Base-by-base conservation (phyloP, 2,888 invertebrate species). In the Stenodema calcarata region DNA sequence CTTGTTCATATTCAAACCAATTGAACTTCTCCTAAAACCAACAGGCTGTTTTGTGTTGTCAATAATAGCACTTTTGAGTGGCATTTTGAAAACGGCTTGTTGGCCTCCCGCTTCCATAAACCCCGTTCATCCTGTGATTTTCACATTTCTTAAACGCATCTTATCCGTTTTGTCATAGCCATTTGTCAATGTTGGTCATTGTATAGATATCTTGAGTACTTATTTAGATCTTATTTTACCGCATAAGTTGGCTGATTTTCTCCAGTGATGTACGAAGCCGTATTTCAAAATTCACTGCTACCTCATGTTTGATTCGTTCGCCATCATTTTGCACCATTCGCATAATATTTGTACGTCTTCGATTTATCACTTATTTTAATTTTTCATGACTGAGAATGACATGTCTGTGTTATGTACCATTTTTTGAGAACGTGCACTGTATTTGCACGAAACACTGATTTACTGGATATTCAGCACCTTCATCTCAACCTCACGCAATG, bases 81-180 rank as follows among this genome's bases (percentile, higher is more conserved):
- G 84, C 84, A 75, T 84, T 84, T 84, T 82, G 54, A 28, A 84
- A 84, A 62, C 44, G 75, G 84, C 84, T 84, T 84, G 84, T 84
- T 84, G 84, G 84, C 75, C 84, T 84, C 84, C 84, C 47, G 75
- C 75, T 84, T 84, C 84, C 84, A 73, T 27, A 44, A 42, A 23
- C 30, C 84, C 75, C 54, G 70, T 82, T 62, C 14, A 62, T 82
- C 82, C 82, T 35, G 82, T 82, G 69, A 35, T 78, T 78, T 82
- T 82, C 41, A 69, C 69, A 69, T 69, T 41, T 70, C 70, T 82
- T 79, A 69, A 69, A 78, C 78, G 82, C 82, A 82, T 69, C 82
- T 82, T 69, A 82, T 82, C 41, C 82, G 82, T 82, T 69, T 54
- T 69, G 30, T 80, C 11, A 62, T 62, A 62, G 62, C 62, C 3